Conservation (phyloP, 2,113 vertebrate species). For the Miniopterus natalensis region DNA sequence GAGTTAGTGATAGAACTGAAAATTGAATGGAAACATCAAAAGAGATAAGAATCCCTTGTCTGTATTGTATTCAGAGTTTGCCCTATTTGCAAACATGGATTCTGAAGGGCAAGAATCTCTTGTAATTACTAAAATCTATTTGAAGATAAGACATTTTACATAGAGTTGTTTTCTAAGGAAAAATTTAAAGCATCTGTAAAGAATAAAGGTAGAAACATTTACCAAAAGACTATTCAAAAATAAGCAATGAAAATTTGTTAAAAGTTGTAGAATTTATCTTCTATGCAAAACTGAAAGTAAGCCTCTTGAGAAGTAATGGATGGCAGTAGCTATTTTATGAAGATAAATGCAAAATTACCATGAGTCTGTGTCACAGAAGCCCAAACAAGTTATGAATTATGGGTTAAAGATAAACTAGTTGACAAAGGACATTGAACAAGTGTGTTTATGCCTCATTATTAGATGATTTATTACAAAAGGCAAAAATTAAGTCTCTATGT, state of each 20-base stretch:
- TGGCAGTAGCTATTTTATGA: constrained; percentile 40
- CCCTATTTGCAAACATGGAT: background rate
- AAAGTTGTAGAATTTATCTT: constrained; percentile 29
- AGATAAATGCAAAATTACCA: constrained; percentile 51
- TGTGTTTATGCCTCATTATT: constrained; percentile 50
- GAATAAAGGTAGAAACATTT: background rate
- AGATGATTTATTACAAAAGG: constrained; percentile 20
- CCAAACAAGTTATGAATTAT: constrained; percentile 63
- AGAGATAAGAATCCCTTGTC: background rate
- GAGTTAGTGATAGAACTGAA: background rate
- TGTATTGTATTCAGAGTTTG: background rate
- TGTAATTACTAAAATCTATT: background rate
- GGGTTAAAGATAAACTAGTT: constrained; percentile 55
- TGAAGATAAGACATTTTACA: background rate
- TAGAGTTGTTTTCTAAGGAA: background rate
- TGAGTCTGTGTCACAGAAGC: constrained; percentile 50
- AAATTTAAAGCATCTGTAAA: background rate
- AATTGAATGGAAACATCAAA: background rate
- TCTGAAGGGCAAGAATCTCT: background rate
- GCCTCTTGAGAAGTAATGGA: background rate
- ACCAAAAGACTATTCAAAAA: background rate
- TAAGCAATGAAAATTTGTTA: background rate
- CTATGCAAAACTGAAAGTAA: background rate
- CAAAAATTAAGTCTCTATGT: background rate
- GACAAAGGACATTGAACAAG: constrained; percentile 18